Base-by-base conservation (phyloP, 64 coral and sea anemone genomes). In the Orbicella faveolata region DNA sequence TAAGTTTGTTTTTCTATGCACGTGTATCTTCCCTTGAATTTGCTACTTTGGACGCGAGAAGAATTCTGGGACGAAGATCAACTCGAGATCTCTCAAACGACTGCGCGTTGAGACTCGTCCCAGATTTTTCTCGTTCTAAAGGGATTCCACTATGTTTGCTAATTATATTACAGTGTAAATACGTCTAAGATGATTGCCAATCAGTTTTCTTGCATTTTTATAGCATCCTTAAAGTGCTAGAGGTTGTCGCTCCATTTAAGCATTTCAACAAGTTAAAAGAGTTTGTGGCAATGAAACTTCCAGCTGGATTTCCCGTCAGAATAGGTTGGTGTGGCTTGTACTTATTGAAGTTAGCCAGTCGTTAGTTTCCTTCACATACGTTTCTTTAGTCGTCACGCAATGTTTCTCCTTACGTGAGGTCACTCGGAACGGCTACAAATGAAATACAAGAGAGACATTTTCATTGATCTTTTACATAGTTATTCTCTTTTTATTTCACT, bases 271-370 rank as follows among this genome's bases (percentile, higher is more conserved):
- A 99, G 69, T 89, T 99, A 90, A 96, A 99, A 81, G 96, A 99
- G 73, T 99, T 99, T 75, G 96, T 99, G 19, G 91, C 96, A 1
- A 99, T 99, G 96, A 99, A 99, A 79, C 89, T 99, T 52, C 96
- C 96, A 2, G 90, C 94, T 9, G 96, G 96, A 51, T 99, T 99
- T 80, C 96, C 96, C 21, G 96, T 99, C 51, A 84, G 96, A 91
- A 80, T 99, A 74, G 96, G 96, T 95, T 89, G 88, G 96, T 95
- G 36, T 34, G 0, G 25, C 18, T 81, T 62, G 2, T 48, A 9
- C 19, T 37, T 39, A 51, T 41, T 13, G 19, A 51, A 37, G 20
- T n/a, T 34, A 0, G 0, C 18, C 19, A 16, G 75, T 69, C 37
- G 41, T 53, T 52, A 2, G 6, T n/a, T 26, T 26, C 11, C 6